Conservation (phyloP, 2,888 invertebrate genomes). For the Galerucella pusilla region DNA sequence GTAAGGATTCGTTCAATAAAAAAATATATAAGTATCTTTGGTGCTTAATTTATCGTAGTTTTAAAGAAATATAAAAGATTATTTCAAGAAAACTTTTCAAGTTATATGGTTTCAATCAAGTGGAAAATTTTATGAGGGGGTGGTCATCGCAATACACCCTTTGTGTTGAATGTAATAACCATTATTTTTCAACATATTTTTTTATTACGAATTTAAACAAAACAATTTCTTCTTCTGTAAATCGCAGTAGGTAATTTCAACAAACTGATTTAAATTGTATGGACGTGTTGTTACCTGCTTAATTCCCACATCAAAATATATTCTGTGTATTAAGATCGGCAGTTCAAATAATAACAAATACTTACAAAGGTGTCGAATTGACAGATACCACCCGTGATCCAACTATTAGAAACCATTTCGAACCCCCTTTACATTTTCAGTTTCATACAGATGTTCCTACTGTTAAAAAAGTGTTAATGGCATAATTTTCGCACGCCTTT, state of each 20-base stretch:
- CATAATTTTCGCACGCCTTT: slow-evolving; percentile 61
- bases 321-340: slow-evolving; percentile 41
- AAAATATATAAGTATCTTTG: neutral
- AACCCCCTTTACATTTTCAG: slow-evolving; percentile 9
- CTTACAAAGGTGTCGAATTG: slow-evolving; percentile 46
- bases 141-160: neutral
- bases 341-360: slow-evolving; percentile 47
- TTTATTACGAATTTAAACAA: neutral
- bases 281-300: slow-evolving; percentile 8
- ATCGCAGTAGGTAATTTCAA: neutral
- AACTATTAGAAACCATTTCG: slow-evolving; percentile 35
- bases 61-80: neutral
- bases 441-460: slow-evolving; percentile 40
- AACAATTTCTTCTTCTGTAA: neutral
- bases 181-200: too few species aligned
- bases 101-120: slow-evolving; percentile 10
- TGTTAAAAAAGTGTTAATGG: slow-evolving; percentile 55
- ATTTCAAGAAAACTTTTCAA: neutral
- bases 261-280: neutral
- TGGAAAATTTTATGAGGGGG: slow-evolving; percentile 3
- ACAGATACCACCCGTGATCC: slow-evolving; percentile 46
- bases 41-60: neutral
- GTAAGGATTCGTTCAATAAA: slow-evolving; percentile 35
- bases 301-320: slow-evolving; percentile 30
- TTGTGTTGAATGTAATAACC: too few species aligned